phyloP scores from a whole-genome alignment of 2,888 invertebrate species.

The Bhutanitis thaidina region DNA sequence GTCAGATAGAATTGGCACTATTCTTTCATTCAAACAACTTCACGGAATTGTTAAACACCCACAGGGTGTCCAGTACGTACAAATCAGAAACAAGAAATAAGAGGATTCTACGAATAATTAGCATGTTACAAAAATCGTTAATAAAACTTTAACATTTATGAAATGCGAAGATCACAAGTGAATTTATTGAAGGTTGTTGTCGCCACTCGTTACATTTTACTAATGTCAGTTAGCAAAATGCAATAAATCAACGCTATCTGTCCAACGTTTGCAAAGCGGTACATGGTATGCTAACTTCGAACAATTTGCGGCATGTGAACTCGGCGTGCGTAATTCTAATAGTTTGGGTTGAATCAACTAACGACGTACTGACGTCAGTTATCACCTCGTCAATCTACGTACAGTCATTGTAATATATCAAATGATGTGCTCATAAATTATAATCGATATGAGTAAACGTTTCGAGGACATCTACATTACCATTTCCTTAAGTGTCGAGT shows the following conservation, averaged over 20 bases:
- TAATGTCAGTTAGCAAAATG: not conserved
- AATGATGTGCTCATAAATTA: slow-evolving; percentile 13
- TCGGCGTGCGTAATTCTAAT: slow-evolving; percentile 3
- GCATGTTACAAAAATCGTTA: too few species aligned
- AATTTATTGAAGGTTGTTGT: too few species aligned
- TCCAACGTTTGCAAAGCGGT: not conserved
- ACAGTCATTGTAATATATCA: slow-evolving; percentile 16
- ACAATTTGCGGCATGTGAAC: not conserved
- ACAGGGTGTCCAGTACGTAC: too few species aligned
- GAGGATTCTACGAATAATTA: too few species aligned
- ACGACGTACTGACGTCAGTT: slow-evolving; percentile 13
- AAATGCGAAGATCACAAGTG: too few species aligned
- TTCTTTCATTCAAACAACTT: too few species aligned
- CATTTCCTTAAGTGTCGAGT: slow-evolving; percentile 9
- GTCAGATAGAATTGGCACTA: too few species aligned
- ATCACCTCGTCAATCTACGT: slow-evolving; percentile 9
- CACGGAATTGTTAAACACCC: too few species aligned
- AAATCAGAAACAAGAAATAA: too few species aligned
- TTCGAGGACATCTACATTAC: slow-evolving; percentile 12
- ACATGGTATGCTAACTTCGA: too few species aligned
- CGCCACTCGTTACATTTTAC: too few species aligned
- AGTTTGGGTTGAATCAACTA: slow-evolving; percentile 6
- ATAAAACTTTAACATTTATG: too few species aligned
- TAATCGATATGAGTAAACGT: slow-evolving; percentile 15
- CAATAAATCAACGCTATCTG: slow-evolving; percentile 5